Conservation (phyloP, 2,888 invertebrate species). For the Netelia virgata region DNA sequence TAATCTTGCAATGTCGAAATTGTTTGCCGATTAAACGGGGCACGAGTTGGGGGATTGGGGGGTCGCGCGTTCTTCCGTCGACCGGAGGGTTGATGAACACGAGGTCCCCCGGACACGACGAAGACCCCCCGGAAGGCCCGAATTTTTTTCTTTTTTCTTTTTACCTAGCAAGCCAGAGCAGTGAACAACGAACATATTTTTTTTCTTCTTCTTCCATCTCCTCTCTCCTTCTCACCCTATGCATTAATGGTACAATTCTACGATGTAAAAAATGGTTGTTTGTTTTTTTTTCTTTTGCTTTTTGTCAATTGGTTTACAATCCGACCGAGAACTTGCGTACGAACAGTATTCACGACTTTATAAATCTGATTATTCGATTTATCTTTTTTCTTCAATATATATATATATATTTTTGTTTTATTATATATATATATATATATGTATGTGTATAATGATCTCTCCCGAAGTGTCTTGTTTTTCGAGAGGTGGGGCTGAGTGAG, state of each 20-base stretch:
- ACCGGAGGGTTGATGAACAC: constrained; percentile 63
- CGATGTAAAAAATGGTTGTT: constrained; percentile 78
- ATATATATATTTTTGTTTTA: constrained; percentile 32
- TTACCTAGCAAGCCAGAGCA: constrained; percentile 82
- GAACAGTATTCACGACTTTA: constrained; percentile 58
- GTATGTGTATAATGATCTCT: constrained; percentile 29
- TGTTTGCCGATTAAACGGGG: constrained; percentile 79
- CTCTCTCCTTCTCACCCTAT: constrained; percentile 70
- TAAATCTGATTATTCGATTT: constrained; percentile 56
- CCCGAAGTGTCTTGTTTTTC: constrained; percentile 64
- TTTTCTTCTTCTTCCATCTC: constrained; percentile 41
- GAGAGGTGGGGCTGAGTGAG: constrained; percentile 64
- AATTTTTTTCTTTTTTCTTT: constrained; percentile 73
- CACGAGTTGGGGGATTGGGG: constrained; percentile 66
- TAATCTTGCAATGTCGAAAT: constrained; percentile 83
- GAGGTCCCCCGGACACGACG: constrained; percentile 72
- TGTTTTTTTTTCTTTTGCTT: constrained; percentile 25
- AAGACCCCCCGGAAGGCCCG: constrained; percentile 75
- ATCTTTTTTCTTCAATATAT: constrained; percentile 49
- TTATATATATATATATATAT: constrained; percentile 31
- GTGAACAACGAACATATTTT: constrained; percentile 80
- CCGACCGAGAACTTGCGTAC: constrained; percentile 56
- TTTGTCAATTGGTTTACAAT: constrained; percentile 52
- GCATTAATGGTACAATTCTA: constrained; percentile 81
- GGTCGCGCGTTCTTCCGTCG: background rate